phyloP scores from a whole-genome alignment of 2,888 invertebrate genomes.

The Cerceris ruficornis region DNA sequence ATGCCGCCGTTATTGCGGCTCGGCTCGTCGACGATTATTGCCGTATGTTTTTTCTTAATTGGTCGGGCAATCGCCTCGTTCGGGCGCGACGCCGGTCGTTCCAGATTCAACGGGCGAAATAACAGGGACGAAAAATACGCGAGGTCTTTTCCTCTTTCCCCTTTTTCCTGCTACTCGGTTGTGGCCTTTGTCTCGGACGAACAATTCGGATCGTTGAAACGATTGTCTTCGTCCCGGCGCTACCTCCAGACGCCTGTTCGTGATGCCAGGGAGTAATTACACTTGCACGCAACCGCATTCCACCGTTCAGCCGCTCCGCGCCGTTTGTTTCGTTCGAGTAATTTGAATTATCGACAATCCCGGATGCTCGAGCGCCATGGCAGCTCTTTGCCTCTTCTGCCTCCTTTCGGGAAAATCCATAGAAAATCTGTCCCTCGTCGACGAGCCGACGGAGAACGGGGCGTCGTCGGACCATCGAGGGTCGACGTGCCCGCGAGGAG shows the following conservation, averaged over 20 bases:
- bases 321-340: background rate
- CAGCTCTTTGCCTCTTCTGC: too few species aligned
- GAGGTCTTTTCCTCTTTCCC: background rate
- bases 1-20: slow-evolving; percentile 13
- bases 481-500: too few species aligned
- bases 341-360: background rate
- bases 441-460: too few species aligned
- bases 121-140: background rate
- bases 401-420: too few species aligned
- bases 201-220: slow-evolving; percentile 9
- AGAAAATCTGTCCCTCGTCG: too few species aligned
- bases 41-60: background rate
- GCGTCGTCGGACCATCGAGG: too few species aligned
- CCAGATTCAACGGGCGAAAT: background rate
- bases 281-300: background rate
- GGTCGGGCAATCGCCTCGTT: background rate
- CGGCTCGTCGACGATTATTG: background rate
- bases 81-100: background rate
- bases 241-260: background rate
- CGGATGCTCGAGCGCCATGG: background rate
- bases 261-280: slow-evolving; percentile 1
- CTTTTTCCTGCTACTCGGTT: background rate
- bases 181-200: background rate
- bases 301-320: background rate
- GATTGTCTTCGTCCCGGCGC: slow-evolving; percentile 4